phyloP scores from a whole-genome alignment of 1,140 invertebrate genomes.

The Littorina saxatilis region DNA sequence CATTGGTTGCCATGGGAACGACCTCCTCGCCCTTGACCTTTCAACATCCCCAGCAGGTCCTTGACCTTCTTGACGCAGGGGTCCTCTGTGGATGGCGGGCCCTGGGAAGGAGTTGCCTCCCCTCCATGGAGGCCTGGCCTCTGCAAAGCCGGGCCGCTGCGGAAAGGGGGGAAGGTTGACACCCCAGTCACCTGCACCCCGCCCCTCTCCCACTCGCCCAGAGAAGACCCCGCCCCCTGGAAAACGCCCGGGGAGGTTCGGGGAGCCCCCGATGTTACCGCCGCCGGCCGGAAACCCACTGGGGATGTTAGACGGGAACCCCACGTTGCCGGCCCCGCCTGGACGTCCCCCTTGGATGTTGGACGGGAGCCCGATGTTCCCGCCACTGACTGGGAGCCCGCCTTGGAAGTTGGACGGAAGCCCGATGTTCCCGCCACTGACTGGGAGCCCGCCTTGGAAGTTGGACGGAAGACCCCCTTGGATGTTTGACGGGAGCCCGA shows the following conservation, averaged over 20 bases:
- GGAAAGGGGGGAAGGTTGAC: background rate
- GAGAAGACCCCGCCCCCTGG: background rate
- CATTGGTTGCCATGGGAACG: background rate
- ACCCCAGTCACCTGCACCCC: background rate
- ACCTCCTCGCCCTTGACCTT: too few relatives aligned
- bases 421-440: too few relatives aligned
- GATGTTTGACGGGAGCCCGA: too few relatives aligned
- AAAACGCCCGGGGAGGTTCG: background rate
- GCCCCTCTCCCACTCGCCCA: background rate
- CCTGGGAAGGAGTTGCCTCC: background rate
- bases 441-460: background rate
- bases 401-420: too few relatives aligned
- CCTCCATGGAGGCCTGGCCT: background rate
- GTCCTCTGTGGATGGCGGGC: background rate
- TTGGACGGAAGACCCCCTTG: too few relatives aligned
- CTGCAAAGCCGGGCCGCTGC: background rate
- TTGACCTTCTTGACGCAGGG: background rate
- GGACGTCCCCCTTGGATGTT: background rate
- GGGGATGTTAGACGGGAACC: background rate
- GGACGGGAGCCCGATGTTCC: too few relatives aligned
- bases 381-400: background rate
- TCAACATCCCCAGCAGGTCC: background rate
- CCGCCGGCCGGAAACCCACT: background rate
- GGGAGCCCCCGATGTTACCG: background rate
- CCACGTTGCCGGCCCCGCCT: background rate